Conservation (phyloP, 1,140 invertebrate genomes). For the Danaus melanippus region DNA sequence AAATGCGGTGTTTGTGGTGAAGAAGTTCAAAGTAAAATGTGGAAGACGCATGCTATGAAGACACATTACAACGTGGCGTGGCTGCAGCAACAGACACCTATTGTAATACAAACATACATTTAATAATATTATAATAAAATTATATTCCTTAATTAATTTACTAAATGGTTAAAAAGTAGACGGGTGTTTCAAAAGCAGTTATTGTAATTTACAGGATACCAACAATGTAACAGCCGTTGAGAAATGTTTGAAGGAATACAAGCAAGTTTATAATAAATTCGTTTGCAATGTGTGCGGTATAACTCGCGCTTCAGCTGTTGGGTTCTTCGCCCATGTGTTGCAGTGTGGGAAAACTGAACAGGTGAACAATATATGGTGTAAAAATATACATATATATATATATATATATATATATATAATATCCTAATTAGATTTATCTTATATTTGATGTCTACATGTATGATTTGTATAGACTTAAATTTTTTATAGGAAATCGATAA, state of each 20-base stretch:
- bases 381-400: constrained; percentile 6
- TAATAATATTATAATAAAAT: too few relatives aligned
- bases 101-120: constrained; percentile 27
- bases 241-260: constrained; percentile 41
- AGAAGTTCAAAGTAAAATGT: constrained; percentile 16
- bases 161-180: not conserved
- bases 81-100: constrained; percentile 39
- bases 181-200: constrained; percentile 16
- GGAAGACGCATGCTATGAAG: constrained; percentile 27
- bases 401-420: not conserved
- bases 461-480: constrained; percentile 8
- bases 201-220: constrained; percentile 33
- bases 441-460: too few relatives aligned
- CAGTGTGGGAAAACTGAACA: constrained; percentile 75
- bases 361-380: constrained; percentile 42
- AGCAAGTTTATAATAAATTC: constrained; percentile 53
- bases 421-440: too few relatives aligned
- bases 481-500: constrained; percentile 67
- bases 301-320: constrained; percentile 72
- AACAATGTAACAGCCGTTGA: constrained; percentile 33
- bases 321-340: constrained; percentile 76
- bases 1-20: constrained; percentile 28
- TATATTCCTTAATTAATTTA: too few relatives aligned
- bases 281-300: constrained; percentile 73
- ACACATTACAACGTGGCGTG: constrained; percentile 36